phyloP scores from a whole-genome alignment of 2,113 vertebrate genomes.

The Xyrauchen texanus region DNA sequence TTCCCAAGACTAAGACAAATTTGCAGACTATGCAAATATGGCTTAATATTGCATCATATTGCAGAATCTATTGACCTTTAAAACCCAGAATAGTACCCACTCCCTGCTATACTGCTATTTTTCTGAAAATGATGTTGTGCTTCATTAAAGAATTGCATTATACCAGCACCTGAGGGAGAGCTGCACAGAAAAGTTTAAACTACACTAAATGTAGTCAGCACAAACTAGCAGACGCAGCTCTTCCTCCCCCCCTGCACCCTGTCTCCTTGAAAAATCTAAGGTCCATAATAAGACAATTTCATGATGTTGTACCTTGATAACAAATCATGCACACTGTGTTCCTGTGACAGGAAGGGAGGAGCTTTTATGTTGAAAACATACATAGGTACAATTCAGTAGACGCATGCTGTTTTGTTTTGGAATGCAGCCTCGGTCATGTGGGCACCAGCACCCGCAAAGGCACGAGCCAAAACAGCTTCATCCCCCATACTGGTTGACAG shows the following conservation, averaged over 20 bases:
- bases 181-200: too few species aligned
- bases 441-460: background rate
- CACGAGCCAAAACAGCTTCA: background rate
- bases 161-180: too few species aligned
- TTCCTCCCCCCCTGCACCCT: too few species aligned
- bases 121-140: background rate
- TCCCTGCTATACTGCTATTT: background rate
- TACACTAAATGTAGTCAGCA: too few species aligned
- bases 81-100: background rate
- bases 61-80: slow-evolving; percentile 1
- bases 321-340: background rate
- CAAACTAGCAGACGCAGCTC: too few species aligned
- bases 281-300: background rate
- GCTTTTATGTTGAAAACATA: slow-evolving; percentile 33
- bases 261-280: too few species aligned
- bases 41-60: background rate
- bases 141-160: background rate
- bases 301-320: slow-evolving; percentile 1
- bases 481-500: background rate
- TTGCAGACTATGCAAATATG: background rate
- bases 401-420: slow-evolving; percentile 20
- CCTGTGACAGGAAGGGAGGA: slow-evolving; percentile 44
- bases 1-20: background rate
- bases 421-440: slow-evolving; percentile 4
- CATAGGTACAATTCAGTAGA: slow-evolving; percentile 19